Base-by-base conservation (phyloP, 2,888 invertebrate species). In the Cheilosia grossa region DNA sequence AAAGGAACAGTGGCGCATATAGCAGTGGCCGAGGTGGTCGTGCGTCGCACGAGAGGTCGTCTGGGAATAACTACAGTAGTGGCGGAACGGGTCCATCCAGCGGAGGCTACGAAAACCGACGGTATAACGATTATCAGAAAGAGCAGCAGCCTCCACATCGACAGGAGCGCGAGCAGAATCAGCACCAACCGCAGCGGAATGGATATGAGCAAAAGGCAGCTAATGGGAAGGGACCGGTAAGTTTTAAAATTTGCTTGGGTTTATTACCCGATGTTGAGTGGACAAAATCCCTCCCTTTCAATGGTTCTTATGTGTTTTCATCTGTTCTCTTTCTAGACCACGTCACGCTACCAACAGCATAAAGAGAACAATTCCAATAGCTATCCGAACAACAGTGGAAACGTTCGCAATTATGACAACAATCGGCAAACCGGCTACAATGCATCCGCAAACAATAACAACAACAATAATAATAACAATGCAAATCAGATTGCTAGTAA, bases 341-440 rank as follows among this genome's bases (percentile, higher is more conserved):
- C 72, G 66, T 78, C 49, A n/a, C 64, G 86, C 40, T 80, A 82
- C 64, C 70, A 59, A 58, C 59, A 87, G 61, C 51, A 86, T 63
- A 79, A 83, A 72, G 80, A 87, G 19, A 86, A 75, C 19, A 86
- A 73, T 13, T 75, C 82, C 37, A 53, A 56, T 27, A 63, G 49
- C 56, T 82, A 85, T 27, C 85, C 85, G 24, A 61, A 54, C 30
- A 80, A 42, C 42, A 64, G 63, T 44, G 79, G 69, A 37, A 80
- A 67, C 42, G 37, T 15, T 53, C 86, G 83, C 2, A 87, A 79
- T 27, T 87, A 87, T 17, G 83, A 78, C 54, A 82, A 83, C 49
- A 87, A 67, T 33, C 86, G 90, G 88, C 79, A 89, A 77, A 73
- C 80, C 2, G 47, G 53, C 17, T 80, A 70, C 58, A 79, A 73